Conservation (phyloP, 1,140 invertebrate species). For the Caenorhabditis tropicalis region DNA sequence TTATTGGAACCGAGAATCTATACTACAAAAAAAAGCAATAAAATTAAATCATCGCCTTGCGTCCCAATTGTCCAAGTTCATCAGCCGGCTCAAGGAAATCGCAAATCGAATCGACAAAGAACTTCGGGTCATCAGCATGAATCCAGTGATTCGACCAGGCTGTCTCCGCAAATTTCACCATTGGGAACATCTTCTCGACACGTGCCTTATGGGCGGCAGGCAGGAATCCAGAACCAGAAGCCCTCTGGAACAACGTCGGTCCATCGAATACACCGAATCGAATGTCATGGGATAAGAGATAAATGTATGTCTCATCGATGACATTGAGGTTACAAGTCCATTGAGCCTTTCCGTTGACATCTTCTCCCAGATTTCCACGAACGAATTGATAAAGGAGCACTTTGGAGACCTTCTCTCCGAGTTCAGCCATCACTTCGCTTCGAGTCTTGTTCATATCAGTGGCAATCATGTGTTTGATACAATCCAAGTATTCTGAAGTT, state of each 20-base stretch:
- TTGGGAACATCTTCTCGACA: not conserved
- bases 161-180: slow-evolving; percentile 15
- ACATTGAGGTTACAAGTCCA: slow-evolving; percentile 20
- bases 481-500: slow-evolving; percentile 7
- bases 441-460: slow-evolving; percentile 26
- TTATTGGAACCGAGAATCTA: too few species aligned
- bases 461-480: slow-evolving; percentile 27
- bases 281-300: slow-evolving; percentile 7
- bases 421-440: not conserved
- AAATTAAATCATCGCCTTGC: not conserved
- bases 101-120: slow-evolving; percentile 22
- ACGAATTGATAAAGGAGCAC: slow-evolving; percentile 26
- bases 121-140: slow-evolving; percentile 27
- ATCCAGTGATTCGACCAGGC: slow-evolving; percentile 36
- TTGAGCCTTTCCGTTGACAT: slow-evolving; percentile 4
- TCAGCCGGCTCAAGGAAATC: not conserved
- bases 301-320: slow-evolving; percentile 31
- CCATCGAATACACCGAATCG: slow-evolving; percentile 10
- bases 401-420: slow-evolving; percentile 34
- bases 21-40: too few species aligned
- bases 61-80: not conserved
- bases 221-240: slow-evolving; percentile 3
- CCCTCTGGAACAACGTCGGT: not conserved
- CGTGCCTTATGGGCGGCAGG: not conserved
- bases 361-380: slow-evolving; percentile 12